A percentile compares a stretch with the other conserved stretches of the same genome.
phyloP scores from a whole-genome alignment of 1,140 invertebrate species.

The Drosophila arawakana region DNA sequence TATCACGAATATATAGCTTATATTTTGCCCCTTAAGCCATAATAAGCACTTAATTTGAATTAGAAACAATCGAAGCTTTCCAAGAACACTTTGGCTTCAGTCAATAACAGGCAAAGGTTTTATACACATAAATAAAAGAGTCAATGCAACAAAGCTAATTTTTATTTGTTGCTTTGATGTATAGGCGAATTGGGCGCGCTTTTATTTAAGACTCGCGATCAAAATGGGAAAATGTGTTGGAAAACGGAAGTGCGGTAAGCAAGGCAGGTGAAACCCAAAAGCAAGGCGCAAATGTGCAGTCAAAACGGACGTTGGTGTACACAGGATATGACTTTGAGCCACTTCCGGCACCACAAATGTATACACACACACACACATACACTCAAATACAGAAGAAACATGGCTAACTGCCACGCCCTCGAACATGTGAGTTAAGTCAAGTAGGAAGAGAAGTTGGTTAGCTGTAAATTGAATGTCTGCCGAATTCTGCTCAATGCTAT shows the following conservation, averaged over 20 bases:
- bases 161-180: conserved; percentile 37
- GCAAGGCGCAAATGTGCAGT: conserved; percentile 47
- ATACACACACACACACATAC: conserved; percentile 19
- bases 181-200: conserved; percentile 51
- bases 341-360: conserved; percentile 47
- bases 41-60: conserved; percentile 13
- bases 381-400: conserved; percentile 31
- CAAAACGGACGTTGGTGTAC: conserved; percentile 47
- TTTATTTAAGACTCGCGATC: conserved; percentile 33
- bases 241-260: background rate
- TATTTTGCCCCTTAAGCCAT: no score
- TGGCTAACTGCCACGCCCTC: conserved; percentile 38
- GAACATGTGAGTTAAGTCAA: background rate
- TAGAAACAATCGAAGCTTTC: background rate
- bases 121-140: conserved; percentile 8
- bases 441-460: background rate
- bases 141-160: conserved; percentile 14
- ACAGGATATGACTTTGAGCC: conserved; percentile 66
- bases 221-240: background rate
- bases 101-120: background rate
- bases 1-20: no score
- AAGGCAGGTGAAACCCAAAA: conserved; percentile 19
- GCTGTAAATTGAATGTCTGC: conserved; percentile 33
- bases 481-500: conserved; percentile 47
- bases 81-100: conserved; percentile 14